Base-by-base conservation (phyloP, 2,797 vertebrate species). In the Chrosomus eos region DNA sequence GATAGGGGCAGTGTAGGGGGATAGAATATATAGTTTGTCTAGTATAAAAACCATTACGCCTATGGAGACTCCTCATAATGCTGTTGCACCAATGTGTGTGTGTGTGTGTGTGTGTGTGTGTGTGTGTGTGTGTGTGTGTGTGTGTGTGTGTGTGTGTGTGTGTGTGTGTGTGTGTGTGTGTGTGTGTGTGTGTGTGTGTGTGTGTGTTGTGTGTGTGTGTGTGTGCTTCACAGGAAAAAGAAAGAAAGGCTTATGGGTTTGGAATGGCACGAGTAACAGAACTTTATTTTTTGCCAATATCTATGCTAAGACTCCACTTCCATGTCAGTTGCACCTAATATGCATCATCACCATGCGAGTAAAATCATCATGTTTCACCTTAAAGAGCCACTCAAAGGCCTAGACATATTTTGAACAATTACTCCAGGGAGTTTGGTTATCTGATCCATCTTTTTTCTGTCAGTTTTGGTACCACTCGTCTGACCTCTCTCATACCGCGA, bases 361-460 rank as follows among this genome's bases (percentile, higher is more conserved):
- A 21, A 79, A 45, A 79, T 78, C 33, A 19, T 78, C 76, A 31
- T 13, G n/a, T 78, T 64, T 78, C 76, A 33, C 7, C n/a, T n/a
- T n/a, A n/a, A n/a, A 36, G n/a, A 72, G 38, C 1, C 14, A 18
- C 38, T 31, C 60, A 80, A 23, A 26, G 6, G 38, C 16, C 38
- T 13, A 45, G 14, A 31, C 6, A 18, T 78, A 1, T 64, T 64
- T 78, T 78, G 6, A 62, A 31, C 5, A 19, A 31, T 43, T 10
- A 31, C 28, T 64, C 26, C 6, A n/a, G 77, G 28, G 77, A 80
- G 10, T 80, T 48, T 51, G 38, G 77, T 67, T 80, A 80, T 67
- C 60, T 80, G 77, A 80, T 80, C 60, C 43, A 67, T 78, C 58
- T 28, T 62, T 48, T 48, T 76, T 45, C 58, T 33, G 40, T 79